Base-by-base conservation (phyloP, 2,113 vertebrate genomes). In the Chrysochloris asiatica region DNA sequence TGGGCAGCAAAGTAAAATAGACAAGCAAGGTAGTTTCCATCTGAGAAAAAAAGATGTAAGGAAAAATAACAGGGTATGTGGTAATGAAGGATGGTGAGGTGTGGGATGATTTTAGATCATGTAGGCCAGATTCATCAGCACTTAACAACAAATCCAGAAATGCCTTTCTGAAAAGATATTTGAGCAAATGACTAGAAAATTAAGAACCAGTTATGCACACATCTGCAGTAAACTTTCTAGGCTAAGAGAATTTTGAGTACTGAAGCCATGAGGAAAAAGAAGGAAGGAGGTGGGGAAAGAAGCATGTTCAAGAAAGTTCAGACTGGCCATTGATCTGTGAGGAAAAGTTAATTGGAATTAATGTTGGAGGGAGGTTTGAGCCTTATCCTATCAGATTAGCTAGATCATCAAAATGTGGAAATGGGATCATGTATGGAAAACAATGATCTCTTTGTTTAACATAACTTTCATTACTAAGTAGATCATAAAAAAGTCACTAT, bases 111-210 rank as follows among this genome's bases (percentile, higher is more conserved):
- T 80, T 69, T 63, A 76, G 43, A 41, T 13, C 4, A 67, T 24
- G 43, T 77, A 19, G 8, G 14, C 52, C n/a, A n/a, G n/a, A n/a
- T n/a, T n/a, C n/a, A n/a, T n/a, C n/a, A n/a, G n/a, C n/a, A n/a
- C n/a, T n/a, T n/a, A n/a, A n/a, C n/a, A n/a, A n/a, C n/a, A n/a
- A 52, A 16, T 84, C 22, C 48, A 88, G 56, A 71, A 91, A 75
- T 24, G 0, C 3, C 5, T 92, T 41, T 76, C 28, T 47, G 2
- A 75, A 73, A 91, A 89, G 47, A 43, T 61, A 6, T 72, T 63
- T 65, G 26, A 72, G 7, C 28, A 78, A 59, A 81, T 14, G 33
- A 88, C 30, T 63, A 38, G 52, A 59, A 69, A 79, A 33, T 54
- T 45, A 56, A 24, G 24, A 86, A 38, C 5, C 4, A 81, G 19